Evolutionary conservation across 1,140 invertebrate species (phyloP), one percentile per base, ranked within the genome.

Genomic region (Sinella curviseta): DNA sequence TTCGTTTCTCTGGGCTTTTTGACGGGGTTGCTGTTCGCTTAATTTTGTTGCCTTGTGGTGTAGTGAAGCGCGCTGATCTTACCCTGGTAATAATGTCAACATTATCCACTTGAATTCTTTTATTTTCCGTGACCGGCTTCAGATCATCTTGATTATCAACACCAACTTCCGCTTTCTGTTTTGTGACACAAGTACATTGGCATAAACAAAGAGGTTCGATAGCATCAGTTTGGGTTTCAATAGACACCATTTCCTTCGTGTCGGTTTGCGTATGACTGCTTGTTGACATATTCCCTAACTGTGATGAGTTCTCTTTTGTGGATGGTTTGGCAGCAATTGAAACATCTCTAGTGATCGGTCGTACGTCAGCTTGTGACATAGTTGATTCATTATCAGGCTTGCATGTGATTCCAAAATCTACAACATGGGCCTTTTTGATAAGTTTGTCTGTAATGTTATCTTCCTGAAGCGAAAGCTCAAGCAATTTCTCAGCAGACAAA

Each of bases 101-200:
- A 24, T 70, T 70, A n/a, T 70, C 65, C 3, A 70, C 65, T 33
- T 70, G 65, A 70, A 70, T 70, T 31, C 65, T 3, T 33, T 70
- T 70, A 12, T 12, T 70, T 70, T 70, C 65, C 65, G n/a, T 70
- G 2, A 14, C 28, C 2, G 65, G 65, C 31, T 70, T 70, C 28
- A 70, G 31, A n/a, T 70, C 65, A 33, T 70, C 31, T 70, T 70
- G 65, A 30, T 31, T 30, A 30, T 70, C 65, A 30, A 31, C 8
- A 31, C 28, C 12, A 8, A 14, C 30, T 8, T 70, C 65, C 1
- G 31, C n/a, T 33, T 70, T 70, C 12, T 3, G 8, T 70, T 70
- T 70, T 12, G 8, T 12, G 65, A 70, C 65, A 70, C 65, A 70
- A 17, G 65, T 31, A 24, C 65, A 70, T 33, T 70, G 65, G n/a